Evolutionary conservation across 2,888 invertebrate genomes (phyloP), one percentile per base, ranked within the genome.

Genomic region (Himalopsyche kuldschensis): DNA sequence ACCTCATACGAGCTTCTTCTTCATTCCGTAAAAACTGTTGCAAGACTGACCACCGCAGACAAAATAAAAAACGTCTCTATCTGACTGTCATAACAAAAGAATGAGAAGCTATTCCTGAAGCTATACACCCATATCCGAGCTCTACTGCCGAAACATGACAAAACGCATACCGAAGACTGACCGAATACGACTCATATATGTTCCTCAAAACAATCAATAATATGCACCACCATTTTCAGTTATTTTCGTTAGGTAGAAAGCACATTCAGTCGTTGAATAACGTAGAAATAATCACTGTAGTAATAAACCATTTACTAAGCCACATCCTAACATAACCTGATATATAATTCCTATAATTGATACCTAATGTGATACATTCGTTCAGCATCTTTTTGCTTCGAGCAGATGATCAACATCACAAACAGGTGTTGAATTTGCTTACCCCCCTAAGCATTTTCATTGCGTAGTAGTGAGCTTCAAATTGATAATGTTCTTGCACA

Each of bases 191-290:
- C 69, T 78, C 30, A 78, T 31, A 78, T 31, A 27, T 35, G 78
- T 78, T 81, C 75, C 75, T 82, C 82, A 79, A 79, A 75, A 80
- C 76, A 82, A 75, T 84, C 63, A 83, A 82, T 85, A 85, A 85
- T 85, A 77, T 84, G 84, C 84, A 84, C 84, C 77, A 41, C 79
- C 83, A 85, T 85, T 85, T 81, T 84, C 83, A 83, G 80, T 80
- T 75, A 69, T 69, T 76, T 35, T 76, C 76, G 55, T 46, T 75
- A 79, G 81, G 46, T 80, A 81, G 83, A 85, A 27, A 83, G 84
- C 84, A 84, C 84, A 80, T 75, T 84, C 84, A 82, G 77, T 85
- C 77, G 84, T 85, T 84, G 84, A 83, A 83, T 84, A 84, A 85
- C 84, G 69, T 69, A 69, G 69, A 69, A 69, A 69, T 41, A 79